These are phyloP conservation scores for Aphelinus certus DNA, from an alignment of 1,140 invertebrate species.

Conservation along the genomic window DNA sequence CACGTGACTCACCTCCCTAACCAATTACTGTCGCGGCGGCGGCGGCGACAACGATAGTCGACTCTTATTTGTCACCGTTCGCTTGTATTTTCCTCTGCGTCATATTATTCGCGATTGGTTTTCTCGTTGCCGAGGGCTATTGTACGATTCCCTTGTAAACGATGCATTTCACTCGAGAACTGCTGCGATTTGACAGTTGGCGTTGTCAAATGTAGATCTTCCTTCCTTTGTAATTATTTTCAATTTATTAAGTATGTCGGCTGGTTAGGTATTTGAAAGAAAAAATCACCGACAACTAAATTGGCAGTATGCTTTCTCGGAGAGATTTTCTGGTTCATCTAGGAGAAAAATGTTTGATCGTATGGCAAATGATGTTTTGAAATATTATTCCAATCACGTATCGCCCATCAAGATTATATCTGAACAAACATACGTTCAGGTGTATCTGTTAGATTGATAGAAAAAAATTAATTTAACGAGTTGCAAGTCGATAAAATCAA, in stretches of 20 bases:
- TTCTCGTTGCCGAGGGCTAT: not conserved
- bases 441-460: too few relatives aligned
- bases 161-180: not conserved
- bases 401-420: too few relatives aligned
- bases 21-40: constrained; percentile 23
- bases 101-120: constrained; percentile 30
- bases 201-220: not conserved
- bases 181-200: not conserved
- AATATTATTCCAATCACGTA: too few relatives aligned
- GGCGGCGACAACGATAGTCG: constrained; percentile 5
- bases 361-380: too few relatives aligned
- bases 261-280: too few relatives aligned
- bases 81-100: constrained; percentile 28
- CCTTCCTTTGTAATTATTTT: not conserved
- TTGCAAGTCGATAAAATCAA: too few relatives aligned
- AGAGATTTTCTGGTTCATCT: too few relatives aligned
- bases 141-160: not conserved
- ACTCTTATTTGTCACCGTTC: constrained; percentile 31
- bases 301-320: too few relatives aligned
- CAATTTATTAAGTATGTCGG: not conserved
- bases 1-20: constrained; percentile 34
- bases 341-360: too few relatives aligned
- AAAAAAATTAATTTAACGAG: too few relatives aligned
- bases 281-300: too few relatives aligned
- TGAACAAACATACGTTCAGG: too few relatives aligned